Conservation (phyloP, 2,888 invertebrate species). For the Apotomis capreana region DNA sequence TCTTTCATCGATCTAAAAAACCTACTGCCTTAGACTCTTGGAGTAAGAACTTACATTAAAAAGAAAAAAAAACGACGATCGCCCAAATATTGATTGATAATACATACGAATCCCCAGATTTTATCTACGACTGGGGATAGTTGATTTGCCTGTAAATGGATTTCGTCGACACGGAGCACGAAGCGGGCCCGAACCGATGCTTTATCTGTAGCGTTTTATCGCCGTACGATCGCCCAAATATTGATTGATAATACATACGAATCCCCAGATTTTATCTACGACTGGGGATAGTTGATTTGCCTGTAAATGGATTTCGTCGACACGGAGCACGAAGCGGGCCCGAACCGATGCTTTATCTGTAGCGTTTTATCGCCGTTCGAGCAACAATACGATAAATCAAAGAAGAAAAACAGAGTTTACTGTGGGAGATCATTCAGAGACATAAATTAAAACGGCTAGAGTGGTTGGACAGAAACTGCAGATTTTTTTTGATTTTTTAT, state of each 20-base stretch:
- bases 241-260: background rate
- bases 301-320: constrained; percentile 10
- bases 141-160: constrained; percentile 13
- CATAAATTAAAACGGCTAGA: constrained; percentile 5
- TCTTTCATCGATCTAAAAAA: too few relatives aligned
- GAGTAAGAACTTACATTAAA: too few relatives aligned
- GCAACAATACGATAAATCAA: constrained; percentile 29
- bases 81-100: too few relatives aligned
- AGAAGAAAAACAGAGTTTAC: constrained; percentile 29
- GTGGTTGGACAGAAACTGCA: background rate
- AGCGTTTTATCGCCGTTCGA: background rate
- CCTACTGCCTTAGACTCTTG: too few relatives aligned
- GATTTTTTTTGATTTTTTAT: background rate
- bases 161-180: background rate
- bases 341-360: constrained; percentile 21
- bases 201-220: constrained; percentile 24
- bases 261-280: constrained; percentile 5
- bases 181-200: constrained; percentile 5
- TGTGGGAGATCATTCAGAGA: constrained; percentile 14
- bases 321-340: constrained; percentile 1
- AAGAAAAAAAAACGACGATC: too few relatives aligned
- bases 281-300: background rate
- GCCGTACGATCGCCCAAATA: too few relatives aligned
- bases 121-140: background rate
- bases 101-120: constrained; percentile 4